Evolutionary conservation across 2,113 vertebrate genomes (phyloP).

Genomic region (Zootoca vivipara): DNA sequence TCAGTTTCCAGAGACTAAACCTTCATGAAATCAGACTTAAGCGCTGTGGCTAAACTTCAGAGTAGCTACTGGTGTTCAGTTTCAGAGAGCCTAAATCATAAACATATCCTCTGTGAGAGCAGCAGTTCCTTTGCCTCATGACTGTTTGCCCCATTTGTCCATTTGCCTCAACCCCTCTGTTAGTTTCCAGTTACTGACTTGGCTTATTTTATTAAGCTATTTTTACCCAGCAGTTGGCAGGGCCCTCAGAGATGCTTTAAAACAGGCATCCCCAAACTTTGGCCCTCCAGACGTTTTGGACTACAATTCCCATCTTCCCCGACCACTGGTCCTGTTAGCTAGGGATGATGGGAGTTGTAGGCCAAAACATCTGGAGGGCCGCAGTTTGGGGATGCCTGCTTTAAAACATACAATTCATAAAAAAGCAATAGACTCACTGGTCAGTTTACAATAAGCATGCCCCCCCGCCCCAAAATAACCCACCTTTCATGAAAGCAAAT

Average conservation of each 20-base stretch:
- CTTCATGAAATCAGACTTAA: too few species aligned
- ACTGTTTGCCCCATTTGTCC: neutral
- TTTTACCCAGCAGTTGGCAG: neutral
- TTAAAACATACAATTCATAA: neutral
- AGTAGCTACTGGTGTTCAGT: neutral
- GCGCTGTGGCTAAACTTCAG: neutral
- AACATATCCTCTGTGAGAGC: neutral
- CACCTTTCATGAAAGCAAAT: neutral
- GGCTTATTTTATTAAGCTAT: neutral
- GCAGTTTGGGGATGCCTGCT: too few species aligned
- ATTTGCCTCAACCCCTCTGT: neutral
- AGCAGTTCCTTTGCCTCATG: neutral
- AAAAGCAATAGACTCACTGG: neutral
- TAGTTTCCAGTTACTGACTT: neutral
- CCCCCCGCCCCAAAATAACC: too few species aligned
- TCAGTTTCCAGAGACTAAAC: neutral
- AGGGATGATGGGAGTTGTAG: too few species aligned
- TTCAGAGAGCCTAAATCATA: neutral
- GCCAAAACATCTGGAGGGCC: too few species aligned
- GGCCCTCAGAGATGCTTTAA: neutral
- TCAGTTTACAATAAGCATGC: neutral
- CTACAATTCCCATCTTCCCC: too few species aligned
- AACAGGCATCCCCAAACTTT: too few species aligned
- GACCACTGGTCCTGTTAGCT: too few species aligned
- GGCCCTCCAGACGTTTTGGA: too few species aligned